These are phyloP conservation scores for Amiota mariae DNA, from an alignment of 2,888 invertebrate genomes.

Conservation along the genomic window DNA sequence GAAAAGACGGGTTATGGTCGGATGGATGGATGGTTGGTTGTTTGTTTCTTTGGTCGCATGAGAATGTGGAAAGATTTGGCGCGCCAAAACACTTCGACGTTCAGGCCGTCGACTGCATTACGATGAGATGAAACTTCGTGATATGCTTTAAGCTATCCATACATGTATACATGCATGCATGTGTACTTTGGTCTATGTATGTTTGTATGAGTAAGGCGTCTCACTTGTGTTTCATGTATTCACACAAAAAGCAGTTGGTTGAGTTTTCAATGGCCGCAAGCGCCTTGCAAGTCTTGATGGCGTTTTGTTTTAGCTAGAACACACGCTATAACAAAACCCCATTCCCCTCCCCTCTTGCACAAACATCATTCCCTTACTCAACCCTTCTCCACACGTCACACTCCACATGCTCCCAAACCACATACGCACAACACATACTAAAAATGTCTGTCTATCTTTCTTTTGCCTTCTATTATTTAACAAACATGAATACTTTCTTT, in stretches of 20 bases:
- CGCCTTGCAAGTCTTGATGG: constrained; percentile 16
- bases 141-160: not conserved
- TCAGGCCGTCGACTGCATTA: not conserved
- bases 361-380: no score
- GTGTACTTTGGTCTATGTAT: not conserved
- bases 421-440: not conserved
- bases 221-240: not conserved
- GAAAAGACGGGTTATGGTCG: no score
- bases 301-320: constrained; percentile 8
- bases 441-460: not conserved
- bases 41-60: not conserved
- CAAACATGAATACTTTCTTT: constrained; percentile 5
- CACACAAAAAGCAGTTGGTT: not conserved
- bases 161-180: constrained; percentile 1
- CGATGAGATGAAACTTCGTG: not conserved
- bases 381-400: no score
- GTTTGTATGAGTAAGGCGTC: constrained; percentile 2
- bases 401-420: not conserved
- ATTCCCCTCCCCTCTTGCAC: not conserved
- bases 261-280: constrained; percentile 27
- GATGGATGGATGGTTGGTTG: no score
- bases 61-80: constrained; percentile 21
- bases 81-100: constrained; percentile 26
- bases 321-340: not conserved
- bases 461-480: constrained; percentile 12